phyloP scores from a whole-genome alignment of 2,797 vertebrate species.

The Schizothorax lantsangensis region DNA sequence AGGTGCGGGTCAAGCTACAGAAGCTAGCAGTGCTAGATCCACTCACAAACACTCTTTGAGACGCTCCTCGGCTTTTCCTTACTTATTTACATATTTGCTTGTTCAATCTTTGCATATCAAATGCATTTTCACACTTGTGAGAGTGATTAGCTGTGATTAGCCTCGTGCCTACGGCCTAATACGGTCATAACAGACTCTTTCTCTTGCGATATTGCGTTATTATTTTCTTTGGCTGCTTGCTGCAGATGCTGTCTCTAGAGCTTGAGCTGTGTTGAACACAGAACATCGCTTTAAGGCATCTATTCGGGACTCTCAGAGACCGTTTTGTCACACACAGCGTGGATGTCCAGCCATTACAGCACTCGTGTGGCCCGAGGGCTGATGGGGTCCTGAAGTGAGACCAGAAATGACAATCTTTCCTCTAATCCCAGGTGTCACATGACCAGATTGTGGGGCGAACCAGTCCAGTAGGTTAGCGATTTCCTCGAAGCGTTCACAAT shows the following conservation, averaged over 20 bases:
- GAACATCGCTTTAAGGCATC: background rate
- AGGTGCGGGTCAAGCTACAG: background rate
- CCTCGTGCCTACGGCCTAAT: background rate
- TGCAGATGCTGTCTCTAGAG: background rate
- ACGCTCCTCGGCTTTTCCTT: background rate
- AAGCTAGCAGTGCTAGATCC: background rate
- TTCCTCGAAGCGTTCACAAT: background rate
- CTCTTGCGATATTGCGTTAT: background rate
- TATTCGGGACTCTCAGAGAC: background rate
- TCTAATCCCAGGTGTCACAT: conserved; percentile 2
- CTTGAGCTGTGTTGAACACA: conserved; percentile 4
- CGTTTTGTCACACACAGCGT: background rate
- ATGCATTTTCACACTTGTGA: background rate
- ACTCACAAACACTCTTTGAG: background rate
- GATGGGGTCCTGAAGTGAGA: background rate
- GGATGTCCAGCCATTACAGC: background rate
- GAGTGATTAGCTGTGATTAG: background rate
- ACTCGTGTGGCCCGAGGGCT: background rate
- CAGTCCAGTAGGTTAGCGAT: background rate
- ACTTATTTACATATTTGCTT: background rate
- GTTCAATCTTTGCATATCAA: background rate
- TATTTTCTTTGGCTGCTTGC: conserved; percentile 4
- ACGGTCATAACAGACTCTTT: background rate
- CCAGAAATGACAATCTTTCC: background rate
- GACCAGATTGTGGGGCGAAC: background rate